Percentiles rank a stretch among this genome's conserved stretches.
Evolutionary conservation across 1,140 invertebrate species (phyloP).

Genomic region (Aphelenchoides avenae): DNA sequence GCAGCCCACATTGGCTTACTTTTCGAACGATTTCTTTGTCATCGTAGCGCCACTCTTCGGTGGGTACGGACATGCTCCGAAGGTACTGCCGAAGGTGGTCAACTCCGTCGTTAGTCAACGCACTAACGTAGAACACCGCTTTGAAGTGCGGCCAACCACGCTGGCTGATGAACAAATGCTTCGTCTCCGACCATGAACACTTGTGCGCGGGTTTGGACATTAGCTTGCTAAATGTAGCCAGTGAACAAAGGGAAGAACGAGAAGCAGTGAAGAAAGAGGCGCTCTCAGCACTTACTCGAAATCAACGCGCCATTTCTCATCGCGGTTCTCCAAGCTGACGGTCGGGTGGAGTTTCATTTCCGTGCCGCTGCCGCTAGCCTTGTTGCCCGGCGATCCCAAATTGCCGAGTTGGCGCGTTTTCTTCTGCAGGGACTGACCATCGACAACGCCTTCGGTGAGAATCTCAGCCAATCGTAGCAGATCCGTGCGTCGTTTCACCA

Average conservation of each 20-base stretch:
- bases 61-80: slow-evolving; percentile 8
- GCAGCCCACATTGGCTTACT: background rate
- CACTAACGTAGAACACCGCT: slow-evolving; percentile 47
- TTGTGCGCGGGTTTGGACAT: slow-evolving; percentile 51
- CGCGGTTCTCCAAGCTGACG: slow-evolving; percentile 16
- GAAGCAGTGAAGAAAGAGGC: slow-evolving; percentile 6
- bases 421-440: slow-evolving; percentile 7
- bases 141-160: slow-evolving; percentile 47
- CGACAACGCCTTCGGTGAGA: slow-evolving; percentile 27
- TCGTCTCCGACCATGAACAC: slow-evolving; percentile 42
- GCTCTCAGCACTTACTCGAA: slow-evolving; percentile 39
- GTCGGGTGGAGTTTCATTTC: slow-evolving; percentile 27
- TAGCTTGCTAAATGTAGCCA: slow-evolving; percentile 33
- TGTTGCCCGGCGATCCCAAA: background rate
- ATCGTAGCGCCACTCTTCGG: slow-evolving; percentile 17
- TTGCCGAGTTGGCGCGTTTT: background rate
- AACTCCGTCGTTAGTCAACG: slow-evolving; percentile 49
- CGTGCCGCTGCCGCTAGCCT: background rate
- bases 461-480: slow-evolving; percentile 32
- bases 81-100: slow-evolving; percentile 48
- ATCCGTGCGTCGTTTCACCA: slow-evolving; percentile 38
- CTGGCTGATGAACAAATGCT: slow-evolving; percentile 28
- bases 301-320: slow-evolving; percentile 47
- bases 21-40: slow-evolving; percentile 1
- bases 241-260: background rate